Conservation (phyloP, 2,888 invertebrate species). For the Sabellastarte sp. region DNA sequence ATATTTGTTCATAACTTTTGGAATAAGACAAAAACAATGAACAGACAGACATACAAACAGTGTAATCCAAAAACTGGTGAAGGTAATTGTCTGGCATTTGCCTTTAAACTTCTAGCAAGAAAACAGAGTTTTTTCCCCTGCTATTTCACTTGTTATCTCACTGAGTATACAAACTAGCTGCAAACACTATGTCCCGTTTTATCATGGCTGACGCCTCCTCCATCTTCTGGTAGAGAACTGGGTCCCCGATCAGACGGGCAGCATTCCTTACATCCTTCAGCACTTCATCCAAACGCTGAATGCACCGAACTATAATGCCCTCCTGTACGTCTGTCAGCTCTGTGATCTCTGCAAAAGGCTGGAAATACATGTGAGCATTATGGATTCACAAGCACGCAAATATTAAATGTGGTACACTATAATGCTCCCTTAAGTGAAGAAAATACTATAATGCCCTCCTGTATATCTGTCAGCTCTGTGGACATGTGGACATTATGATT, state of each 20-base stretch:
- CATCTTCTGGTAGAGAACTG: constrained; percentile 88
- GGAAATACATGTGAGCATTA: constrained; percentile 17
- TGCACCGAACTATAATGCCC: constrained; percentile 95
- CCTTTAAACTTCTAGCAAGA: no score
- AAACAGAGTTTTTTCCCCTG: no score
- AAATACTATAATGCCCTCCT: no score
- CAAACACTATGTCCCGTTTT: constrained; percentile 96
- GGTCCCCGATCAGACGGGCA: constrained; percentile 89
- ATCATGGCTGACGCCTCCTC: constrained; percentile 89
- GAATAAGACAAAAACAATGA: no score
- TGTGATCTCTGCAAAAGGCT: constrained; percentile 90
- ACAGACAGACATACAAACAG: no score
- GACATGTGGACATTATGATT: no score
- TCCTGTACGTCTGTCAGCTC: constrained; percentile 91
- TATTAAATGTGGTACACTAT: no score
- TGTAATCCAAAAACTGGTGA: no score
- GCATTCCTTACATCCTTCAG: constrained; percentile 88
- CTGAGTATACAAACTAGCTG: constrained; percentile 81
- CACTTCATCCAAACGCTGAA: constrained; percentile 92
- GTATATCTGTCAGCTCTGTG: no score
- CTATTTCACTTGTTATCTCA: constrained; percentile 5
- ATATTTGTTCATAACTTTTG: no score
- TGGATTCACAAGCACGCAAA: not conserved
- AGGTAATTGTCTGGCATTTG: no score
- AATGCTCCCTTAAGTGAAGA: no score